Evolutionary conservation across 2,113 vertebrate species (phyloP).

Genomic region (Leucopsar rothschildi): DNA sequence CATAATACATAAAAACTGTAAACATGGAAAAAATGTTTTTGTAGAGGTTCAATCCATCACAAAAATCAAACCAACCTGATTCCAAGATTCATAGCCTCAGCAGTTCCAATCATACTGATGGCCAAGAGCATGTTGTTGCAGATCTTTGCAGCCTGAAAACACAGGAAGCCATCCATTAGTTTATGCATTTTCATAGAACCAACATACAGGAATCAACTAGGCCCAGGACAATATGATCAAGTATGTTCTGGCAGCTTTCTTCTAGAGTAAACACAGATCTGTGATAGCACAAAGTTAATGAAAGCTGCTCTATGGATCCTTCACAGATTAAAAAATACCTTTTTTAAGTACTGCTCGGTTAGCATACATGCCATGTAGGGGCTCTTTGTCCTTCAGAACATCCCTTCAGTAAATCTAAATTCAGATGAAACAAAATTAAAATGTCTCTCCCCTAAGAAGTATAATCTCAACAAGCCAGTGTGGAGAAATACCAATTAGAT

Average conservation of each 20-base stretch:
- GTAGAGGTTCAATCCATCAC: neutral
- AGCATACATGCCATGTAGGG: neutral
- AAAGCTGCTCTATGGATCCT: neutral
- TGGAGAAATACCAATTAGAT: neutral
- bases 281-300: neutral
- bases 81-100: constrained; percentile 97
- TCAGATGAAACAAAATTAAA: neutral
- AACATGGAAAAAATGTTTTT: neutral
- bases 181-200: neutral
- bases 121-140: constrained; percentile 99
- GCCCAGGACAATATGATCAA: neutral
- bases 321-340: neutral
- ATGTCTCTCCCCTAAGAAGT: neutral
- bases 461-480: neutral
- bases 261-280: neutral
- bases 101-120: constrained; percentile 97
- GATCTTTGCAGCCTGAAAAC: constrained; percentile 93
- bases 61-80: constrained; percentile 84
- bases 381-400: neutral
- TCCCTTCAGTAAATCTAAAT: neutral
- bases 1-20: neutral
- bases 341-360: neutral
- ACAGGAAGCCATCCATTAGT: constrained; percentile 16
- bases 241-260: neutral
- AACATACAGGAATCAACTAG: neutral